Percentiles rank a stretch among this genome's conserved stretches.
Evolutionary conservation across 2,888 invertebrate genomes (phyloP).

Genomic region (Oligia fasciuncula): DNA sequence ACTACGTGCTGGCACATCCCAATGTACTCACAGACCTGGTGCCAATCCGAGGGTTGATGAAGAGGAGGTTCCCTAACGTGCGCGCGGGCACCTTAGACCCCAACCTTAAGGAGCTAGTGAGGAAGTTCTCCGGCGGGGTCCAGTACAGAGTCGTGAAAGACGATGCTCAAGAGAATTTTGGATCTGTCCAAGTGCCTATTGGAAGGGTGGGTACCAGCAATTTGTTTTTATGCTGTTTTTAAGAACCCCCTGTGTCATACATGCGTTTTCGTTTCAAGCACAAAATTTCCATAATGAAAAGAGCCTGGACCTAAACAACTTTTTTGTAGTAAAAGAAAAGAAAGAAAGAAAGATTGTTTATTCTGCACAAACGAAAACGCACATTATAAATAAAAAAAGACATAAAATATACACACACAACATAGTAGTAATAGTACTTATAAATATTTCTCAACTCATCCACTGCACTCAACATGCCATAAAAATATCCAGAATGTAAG

Average conservation of each 20-base stretch:
- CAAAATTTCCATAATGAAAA: neutral
- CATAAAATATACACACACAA: too few species aligned
- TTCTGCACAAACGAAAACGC: too few species aligned
- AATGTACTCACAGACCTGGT: constrained; percentile 94
- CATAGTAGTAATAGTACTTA: neutral
- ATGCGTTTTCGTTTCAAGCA: neutral
- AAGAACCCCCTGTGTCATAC: neutral
- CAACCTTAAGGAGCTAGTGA: constrained; percentile 91
- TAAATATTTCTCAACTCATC: constrained; percentile 1
- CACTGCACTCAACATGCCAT: constrained; percentile 1
- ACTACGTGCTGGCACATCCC: constrained; percentile 94
- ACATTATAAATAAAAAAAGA: too few species aligned
- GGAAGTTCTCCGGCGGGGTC: constrained; percentile 92
- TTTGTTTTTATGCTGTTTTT: neutral
- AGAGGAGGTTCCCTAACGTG: constrained; percentile 93
- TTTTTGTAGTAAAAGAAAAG: neutral
- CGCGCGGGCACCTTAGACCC: constrained; percentile 91
- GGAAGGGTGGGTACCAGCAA: constrained; percentile 91
- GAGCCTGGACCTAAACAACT: neutral
- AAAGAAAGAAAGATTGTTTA: too few species aligned
- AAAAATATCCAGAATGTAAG: constrained; percentile 1
- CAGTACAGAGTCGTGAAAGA: constrained; percentile 92
- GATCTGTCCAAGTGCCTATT: constrained; percentile 91
- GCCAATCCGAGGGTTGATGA: constrained; percentile 94
- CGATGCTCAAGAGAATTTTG: constrained; percentile 93